Percentiles rank a stretch among this genome's conserved stretches.
Evolutionary conservation across 1,140 invertebrate genomes (phyloP).

Genomic region (Venturia canescens): DNA sequence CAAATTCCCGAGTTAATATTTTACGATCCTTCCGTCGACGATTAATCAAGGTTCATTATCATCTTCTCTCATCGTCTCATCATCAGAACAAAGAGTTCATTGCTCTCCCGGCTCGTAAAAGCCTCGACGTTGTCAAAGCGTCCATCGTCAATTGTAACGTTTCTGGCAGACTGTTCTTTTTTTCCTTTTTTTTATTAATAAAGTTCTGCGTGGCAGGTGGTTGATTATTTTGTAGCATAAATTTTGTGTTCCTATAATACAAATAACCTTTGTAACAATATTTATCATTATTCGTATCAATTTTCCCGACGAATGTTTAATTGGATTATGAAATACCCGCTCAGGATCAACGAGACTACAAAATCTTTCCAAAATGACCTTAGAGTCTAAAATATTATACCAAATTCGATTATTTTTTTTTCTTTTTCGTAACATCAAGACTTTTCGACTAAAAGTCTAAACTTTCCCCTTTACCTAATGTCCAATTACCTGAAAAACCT

Average conservation of each 20-base stretch:
- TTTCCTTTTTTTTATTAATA: neutral
- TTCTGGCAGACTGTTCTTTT: neutral
- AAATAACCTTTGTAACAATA: too few species aligned
- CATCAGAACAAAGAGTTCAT: neutral
- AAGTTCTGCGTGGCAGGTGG: neutral
- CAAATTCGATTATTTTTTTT: too few species aligned
- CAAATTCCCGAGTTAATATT: slow-evolving; percentile 97
- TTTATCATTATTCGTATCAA: too few species aligned
- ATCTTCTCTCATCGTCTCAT: neutral
- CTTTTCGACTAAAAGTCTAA: too few species aligned
- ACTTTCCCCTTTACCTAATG: too few species aligned
- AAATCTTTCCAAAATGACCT: too few species aligned
- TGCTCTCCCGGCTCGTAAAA: neutral
- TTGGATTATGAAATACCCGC: too few species aligned
- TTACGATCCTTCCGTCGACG: slow-evolving; percentile 86
- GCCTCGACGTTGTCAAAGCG: neutral
- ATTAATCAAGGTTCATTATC: slow-evolving; percentile 60
- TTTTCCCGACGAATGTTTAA: too few species aligned
- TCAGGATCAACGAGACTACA: too few species aligned
- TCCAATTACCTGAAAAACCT: too few species aligned
- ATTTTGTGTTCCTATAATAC: neutral
- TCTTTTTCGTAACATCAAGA: too few species aligned
- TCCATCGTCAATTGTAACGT: neutral
- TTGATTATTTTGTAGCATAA: slow-evolving; percentile 15
- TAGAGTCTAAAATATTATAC: too few species aligned